Base-by-base conservation (phyloP, 1,140 invertebrate species). In the Drosophila bifasciata region DNA sequence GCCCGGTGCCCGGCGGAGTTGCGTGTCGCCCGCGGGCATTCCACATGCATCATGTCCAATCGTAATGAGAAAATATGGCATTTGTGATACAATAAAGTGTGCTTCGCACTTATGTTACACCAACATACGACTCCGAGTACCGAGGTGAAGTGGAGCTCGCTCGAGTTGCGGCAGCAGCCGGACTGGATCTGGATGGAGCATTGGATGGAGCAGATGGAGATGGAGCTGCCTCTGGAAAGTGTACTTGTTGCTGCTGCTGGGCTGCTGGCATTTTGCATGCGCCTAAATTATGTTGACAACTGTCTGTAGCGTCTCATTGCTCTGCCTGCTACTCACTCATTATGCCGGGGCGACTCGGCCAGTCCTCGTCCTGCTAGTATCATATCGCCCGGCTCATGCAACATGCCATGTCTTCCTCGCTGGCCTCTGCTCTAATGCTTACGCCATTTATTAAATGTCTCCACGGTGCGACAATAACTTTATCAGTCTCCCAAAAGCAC, bases 11-110 rank as follows among this genome's bases (percentile, higher is more conserved):
- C 69, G 25, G 74, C 44, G 56, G 62, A 64, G 83, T 85, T 86
- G 80, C 78, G 81, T 88, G 83, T 74, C 69, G 74, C 73, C 61
- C 58, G 60, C 57, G 67, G 70, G 71, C 80, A 91, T 91, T 85
- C 89, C 89, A 84, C 81, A 91, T 89, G 89, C 89, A 89, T 91
- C 90, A 91, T 91, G 90, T 91, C 90, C 86, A 77, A 84, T 89
- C 85, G 90, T 91, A 91, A 91, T 91, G 89, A 91, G 90, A 91
- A 91, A 89, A 91, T 91, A 91, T 91, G 90, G 90, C 86, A 89
- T 85, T 90, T 91, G 83, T 90, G 89, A 89, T 89, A 91, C 90
- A 91, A 91, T 91, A 91, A 91, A 91, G 86, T 91, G 79, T 90
- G 84, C 90, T 90, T 91, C 89, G 89, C 89, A 91, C 89, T 91